phyloP scores from a whole-genome alignment of 2,888 invertebrate genomes.

The Stramonita haemastoma region DNA sequence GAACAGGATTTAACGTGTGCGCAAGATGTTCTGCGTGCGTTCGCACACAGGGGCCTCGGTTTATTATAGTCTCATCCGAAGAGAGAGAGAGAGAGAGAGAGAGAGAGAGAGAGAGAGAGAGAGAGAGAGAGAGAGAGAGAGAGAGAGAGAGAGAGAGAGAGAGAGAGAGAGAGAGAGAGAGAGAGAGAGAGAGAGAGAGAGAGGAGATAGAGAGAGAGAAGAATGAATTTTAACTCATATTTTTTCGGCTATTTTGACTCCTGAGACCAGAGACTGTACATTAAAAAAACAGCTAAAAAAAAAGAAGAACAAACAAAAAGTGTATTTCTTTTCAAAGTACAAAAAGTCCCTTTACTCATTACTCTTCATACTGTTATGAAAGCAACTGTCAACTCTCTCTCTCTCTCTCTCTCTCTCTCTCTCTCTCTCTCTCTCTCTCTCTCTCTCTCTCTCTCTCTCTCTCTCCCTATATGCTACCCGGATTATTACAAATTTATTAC shows the following conservation, averaged over 20 bases:
- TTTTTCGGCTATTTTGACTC: too few relatives aligned
- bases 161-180: not conserved
- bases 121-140: conserved; percentile 14
- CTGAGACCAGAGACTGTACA: too few relatives aligned
- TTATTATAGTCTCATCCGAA: not conserved
- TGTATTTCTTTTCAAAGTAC: not conserved
- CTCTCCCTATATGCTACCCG: too few relatives aligned
- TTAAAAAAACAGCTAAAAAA: not conserved
- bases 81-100: too few relatives aligned
- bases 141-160: not conserved
- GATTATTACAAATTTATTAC: too few relatives aligned
- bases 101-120: too few relatives aligned
- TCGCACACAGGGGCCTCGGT: too few relatives aligned
- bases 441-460: too few relatives aligned
- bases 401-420: not conserved
- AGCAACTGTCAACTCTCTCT: not conserved
- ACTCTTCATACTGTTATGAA: too few relatives aligned
- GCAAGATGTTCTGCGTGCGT: not conserved
- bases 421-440: too few relatives aligned
- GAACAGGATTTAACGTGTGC: not conserved
- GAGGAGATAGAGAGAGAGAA: not conserved
- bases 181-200: not conserved
- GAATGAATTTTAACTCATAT: too few relatives aligned
- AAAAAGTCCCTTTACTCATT: not conserved
- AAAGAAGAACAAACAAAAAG: not conserved